Evolutionary conservation across 2,113 vertebrate species (phyloP), one percentile per base, ranked within the genome.

Genomic region (Herpailurus yagouaroundi): DNA sequence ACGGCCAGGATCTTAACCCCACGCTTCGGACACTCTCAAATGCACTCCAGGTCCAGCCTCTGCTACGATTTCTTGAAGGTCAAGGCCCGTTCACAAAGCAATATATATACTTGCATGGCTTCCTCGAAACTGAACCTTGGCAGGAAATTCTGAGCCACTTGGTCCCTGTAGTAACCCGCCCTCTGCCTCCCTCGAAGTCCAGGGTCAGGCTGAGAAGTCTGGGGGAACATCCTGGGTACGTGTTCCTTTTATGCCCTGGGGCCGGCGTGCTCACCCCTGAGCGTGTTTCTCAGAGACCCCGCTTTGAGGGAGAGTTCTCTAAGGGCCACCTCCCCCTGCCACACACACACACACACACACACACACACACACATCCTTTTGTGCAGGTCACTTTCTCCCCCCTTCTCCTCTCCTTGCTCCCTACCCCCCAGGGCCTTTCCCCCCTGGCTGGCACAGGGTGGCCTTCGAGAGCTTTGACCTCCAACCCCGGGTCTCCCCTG

Each of bases 371-470:
- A 60, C 21, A 38, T 38, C 64, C 13, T 41, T 76, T 4, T 3
- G 19, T 8, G 6, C 1, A 14, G 48, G 19, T 15, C 25, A 4
- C 13, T 68, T 6, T 50, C 38, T 25, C 29, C 25, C 38, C 38
- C 19, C n/a, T 52, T 79, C 23, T 64, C 0, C 31, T 57, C 52
- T 73, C 50, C 79, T 84, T 57, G 85, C 48, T 29, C 16, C 64
- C 52, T 12, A 0, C 7, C 7, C 3, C 3, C 38, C 2, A 2
- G 8, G 14, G 5, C 15, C 21, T 50, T 23, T 0, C 13, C 48
- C 36, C 21, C 38, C 13, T 3, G 45, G 55, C 21, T 85, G 12
- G 4, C 16, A 33, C 9, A 6, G n/a, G 8, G 48, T 60, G n/a
- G 10, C 19, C 3, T 52, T 89, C 36, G 8, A 5, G 50, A 69